Evolutionary conservation across 2,113 vertebrate species (phyloP).

Genomic region (Calypte anna): DNA sequence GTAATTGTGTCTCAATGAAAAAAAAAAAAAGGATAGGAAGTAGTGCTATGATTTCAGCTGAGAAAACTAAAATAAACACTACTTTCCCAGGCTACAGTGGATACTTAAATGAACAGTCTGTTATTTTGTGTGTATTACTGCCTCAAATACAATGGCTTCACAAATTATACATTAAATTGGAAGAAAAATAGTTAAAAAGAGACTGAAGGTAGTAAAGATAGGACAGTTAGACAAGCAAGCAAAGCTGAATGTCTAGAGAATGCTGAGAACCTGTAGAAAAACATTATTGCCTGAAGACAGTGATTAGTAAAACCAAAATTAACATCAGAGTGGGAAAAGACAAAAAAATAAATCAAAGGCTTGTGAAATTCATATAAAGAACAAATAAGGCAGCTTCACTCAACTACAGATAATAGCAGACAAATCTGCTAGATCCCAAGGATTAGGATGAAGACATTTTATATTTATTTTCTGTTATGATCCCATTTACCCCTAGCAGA

Average conservation of each 20-base stretch:
- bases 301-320: constrained; percentile 29
- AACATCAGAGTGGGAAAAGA: background rate
- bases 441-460: constrained; percentile 3
- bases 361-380: background rate
- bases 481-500: background rate
- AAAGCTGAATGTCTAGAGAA: constrained; percentile 19
- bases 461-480: background rate
- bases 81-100: background rate
- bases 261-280: background rate
- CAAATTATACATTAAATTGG: background rate
- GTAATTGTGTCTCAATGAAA: background rate
- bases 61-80: background rate
- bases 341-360: background rate
- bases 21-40: background rate
- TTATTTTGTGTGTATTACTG: background rate
- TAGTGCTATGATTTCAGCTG: background rate
- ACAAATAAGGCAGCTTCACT: background rate
- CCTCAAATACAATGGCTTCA: background rate
- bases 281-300: background rate
- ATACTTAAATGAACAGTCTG: background rate
- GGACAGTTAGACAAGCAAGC: background rate
- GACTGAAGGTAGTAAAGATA: background rate
- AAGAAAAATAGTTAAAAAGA: background rate
- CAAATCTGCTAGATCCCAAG: background rate
- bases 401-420: background rate